Evolutionary conservation across 2,888 invertebrate species (phyloP), one percentile per base, ranked within the genome.

Genomic region (Serrognathus titanus): DNA sequence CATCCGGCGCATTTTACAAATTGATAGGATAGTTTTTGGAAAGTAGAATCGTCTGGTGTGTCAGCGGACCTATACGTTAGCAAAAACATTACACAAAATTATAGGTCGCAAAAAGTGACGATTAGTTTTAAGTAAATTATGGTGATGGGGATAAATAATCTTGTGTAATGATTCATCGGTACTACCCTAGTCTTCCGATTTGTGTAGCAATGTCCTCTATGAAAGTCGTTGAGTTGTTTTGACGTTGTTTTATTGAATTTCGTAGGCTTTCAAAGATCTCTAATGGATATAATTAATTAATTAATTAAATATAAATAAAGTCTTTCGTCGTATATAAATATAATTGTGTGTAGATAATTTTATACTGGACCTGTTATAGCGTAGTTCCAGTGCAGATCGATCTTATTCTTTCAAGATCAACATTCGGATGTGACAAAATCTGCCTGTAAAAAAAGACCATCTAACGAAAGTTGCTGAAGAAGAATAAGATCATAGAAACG

Each of bases 271-370:
- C 70, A 72, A 77, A 68, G 76, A 77, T 76, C 76, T 78, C 78
- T 75, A 71, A 61, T 61, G 61, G 68, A 71, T 67, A 67, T 64
- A 71, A 64, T 63, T 66, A 69, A 51, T 38, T 41, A 51, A 41
- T 43, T 49, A 55, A 50, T 50, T 52, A 57, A 57, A 45, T 43
- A 45, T 58, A 47, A 69, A 63, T 68, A 72, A 72, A 71, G 72
- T 74, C 73, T 75, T 74, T 75, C 71, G 73, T 73, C 72, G 69
- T 71, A 69, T 31, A 67, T 69, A 65, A 62, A 53, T 60, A 68
- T 70, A 69, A 69, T 69, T 69, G 66, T 71, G 72, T 67, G 71
- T 76, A 76, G 74, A 70, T 71, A 72, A 72, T 76, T 77, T 77
- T 77, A 70, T 76, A 77, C 75, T 75, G 72, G 71, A 72, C 67